A percentile compares a stretch with the other conserved stretches of the same genome.
phyloP scores from a whole-genome alignment of 2,888 invertebrate species.

The Hoplodrina blanda region DNA sequence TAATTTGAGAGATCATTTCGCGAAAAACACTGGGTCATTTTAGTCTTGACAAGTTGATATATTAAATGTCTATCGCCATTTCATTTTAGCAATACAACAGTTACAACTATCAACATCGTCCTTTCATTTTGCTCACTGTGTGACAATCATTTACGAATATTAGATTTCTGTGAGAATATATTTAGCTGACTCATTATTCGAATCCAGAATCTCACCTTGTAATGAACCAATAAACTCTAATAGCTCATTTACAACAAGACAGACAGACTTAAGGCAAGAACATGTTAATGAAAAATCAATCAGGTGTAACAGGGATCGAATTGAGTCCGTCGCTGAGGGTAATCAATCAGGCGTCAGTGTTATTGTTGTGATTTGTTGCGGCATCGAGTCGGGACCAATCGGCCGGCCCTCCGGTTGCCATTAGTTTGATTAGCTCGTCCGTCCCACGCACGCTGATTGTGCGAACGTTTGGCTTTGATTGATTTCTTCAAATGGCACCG shows the following conservation, averaged over 20 bases:
- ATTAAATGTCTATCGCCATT: constrained; percentile 29
- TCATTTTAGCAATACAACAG: constrained; percentile 16
- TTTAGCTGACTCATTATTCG: neutral
- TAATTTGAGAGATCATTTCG: constrained; percentile 23
- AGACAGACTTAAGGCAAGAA: constrained; percentile 46
- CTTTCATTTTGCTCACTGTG: neutral
- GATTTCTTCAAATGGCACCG: constrained; percentile 84
- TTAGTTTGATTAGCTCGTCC: constrained; percentile 89
- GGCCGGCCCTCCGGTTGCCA: constrained; percentile 77
- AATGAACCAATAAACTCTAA: constrained; percentile 16
- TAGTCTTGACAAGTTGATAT: neutral
- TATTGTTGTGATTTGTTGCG: constrained; percentile 88
- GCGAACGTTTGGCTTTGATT: constrained; percentile 85
- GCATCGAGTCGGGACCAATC: constrained; percentile 71
- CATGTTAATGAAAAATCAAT: constrained; percentile 77
- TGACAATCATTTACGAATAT: neutral
- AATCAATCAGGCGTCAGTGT: constrained; percentile 85
- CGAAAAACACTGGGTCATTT: neutral
- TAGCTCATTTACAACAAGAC: constrained; percentile 27
- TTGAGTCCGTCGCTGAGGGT: constrained; percentile 78
- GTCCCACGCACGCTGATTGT: constrained; percentile 85
- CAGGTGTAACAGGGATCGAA: constrained; percentile 80
- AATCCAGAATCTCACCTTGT: neutral
- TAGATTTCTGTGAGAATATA: neutral
- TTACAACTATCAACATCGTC: constrained; percentile 10